Conservation (phyloP, 2,797 vertebrate species). For the Leptodactylus fallax region DNA sequence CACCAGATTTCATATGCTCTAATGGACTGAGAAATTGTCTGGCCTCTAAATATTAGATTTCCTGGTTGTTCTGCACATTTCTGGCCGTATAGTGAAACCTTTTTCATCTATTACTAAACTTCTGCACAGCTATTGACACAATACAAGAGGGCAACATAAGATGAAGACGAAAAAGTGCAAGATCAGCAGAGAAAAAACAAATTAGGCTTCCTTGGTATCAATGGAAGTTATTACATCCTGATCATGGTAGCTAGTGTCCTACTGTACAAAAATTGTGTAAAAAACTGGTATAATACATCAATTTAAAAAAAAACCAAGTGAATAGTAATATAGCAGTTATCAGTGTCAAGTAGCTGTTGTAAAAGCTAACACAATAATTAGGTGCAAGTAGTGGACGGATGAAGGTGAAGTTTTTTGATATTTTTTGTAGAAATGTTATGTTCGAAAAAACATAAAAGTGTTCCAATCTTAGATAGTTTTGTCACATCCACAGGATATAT, state of each 20-base stretch:
- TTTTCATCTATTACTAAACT: background rate
- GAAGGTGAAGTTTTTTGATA: too few species aligned
- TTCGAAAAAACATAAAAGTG: too few species aligned
- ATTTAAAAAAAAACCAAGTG: background rate
- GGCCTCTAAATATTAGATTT: constrained; percentile 12
- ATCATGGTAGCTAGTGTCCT: background rate
- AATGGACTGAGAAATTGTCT: constrained; percentile 20
- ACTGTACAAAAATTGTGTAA: background rate
- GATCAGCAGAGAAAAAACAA: background rate
- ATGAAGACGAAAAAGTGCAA: constrained; percentile 1
- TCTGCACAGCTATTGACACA: background rate
- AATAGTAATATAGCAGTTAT: background rate
- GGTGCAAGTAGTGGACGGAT: too few species aligned
- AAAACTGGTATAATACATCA: background rate
- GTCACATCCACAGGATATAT: too few species aligned
- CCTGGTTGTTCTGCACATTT: background rate
- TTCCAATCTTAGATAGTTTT: too few species aligned
- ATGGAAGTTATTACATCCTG: background rate
- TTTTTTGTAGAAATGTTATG: too few species aligned
- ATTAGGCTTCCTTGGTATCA: background rate
- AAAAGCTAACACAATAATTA: too few species aligned
- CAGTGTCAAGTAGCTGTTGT: background rate
- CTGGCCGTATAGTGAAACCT: background rate
- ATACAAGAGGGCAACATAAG: background rate
- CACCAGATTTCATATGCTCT: background rate